phyloP scores from a whole-genome alignment of 2,113 vertebrate species.

The Melanerpes aurifrons region DNA sequence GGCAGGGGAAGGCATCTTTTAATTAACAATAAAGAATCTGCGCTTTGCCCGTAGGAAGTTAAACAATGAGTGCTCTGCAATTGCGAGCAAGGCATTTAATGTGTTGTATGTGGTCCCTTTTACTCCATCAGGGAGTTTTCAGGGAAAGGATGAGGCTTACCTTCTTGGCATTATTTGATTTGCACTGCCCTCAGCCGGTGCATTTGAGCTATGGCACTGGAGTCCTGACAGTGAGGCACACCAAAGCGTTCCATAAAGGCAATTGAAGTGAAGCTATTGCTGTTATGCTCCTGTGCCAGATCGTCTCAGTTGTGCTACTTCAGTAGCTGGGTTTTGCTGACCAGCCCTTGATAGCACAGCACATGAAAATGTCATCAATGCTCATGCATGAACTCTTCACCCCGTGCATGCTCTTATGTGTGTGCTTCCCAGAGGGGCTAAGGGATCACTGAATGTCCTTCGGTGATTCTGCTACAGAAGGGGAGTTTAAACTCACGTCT shows the following conservation, averaged over 20 bases:
- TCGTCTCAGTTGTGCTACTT: background rate
- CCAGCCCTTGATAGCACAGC: background rate
- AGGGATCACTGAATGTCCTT: background rate
- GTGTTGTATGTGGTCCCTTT: background rate
- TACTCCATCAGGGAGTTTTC: background rate
- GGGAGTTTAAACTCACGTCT: background rate
- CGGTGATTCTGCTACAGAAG: background rate
- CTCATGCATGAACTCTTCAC: rapidly evolving
- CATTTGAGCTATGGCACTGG: background rate
- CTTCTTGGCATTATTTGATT: background rate
- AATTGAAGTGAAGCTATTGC: background rate
- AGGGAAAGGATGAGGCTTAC: background rate
- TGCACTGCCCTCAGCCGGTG: conserved; percentile 31
- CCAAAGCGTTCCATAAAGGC: background rate
- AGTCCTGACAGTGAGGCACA: background rate
- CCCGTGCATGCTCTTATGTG: rapidly evolving
- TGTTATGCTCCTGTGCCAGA: background rate
- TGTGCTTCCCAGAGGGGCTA: rapidly evolving
- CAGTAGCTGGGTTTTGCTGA: background rate
- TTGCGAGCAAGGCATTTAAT: background rate
- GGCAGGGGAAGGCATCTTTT: rapidly evolving
- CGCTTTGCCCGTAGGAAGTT: background rate
- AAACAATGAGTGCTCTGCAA: background rate
- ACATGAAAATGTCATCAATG: rapidly evolving
- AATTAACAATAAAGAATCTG: background rate